Conservation (phyloP, 1,140 invertebrate genomes). For the Procambarus virginalis region DNA sequence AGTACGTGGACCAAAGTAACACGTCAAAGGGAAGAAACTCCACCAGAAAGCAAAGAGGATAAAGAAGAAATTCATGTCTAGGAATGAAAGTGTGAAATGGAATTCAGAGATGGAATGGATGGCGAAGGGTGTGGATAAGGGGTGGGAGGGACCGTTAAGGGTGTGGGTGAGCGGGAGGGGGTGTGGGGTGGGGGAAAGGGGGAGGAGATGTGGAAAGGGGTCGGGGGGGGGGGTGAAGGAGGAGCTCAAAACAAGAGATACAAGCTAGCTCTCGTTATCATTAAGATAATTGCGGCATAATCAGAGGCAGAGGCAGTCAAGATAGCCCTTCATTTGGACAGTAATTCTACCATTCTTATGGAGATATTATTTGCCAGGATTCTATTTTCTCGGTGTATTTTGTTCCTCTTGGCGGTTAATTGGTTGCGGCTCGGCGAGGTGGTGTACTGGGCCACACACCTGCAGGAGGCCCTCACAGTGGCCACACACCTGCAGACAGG, state of each 20-base stretch:
- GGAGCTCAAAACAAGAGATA: neutral
- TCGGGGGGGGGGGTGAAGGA: no score
- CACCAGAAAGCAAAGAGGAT: no score
- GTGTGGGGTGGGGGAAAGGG: neutral
- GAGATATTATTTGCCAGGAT: neutral
- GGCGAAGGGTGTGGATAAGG: no score
- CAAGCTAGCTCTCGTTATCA: neutral
- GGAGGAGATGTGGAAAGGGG: neutral
- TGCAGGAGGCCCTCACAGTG: no score
- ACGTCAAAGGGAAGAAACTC: no score
- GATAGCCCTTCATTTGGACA: neutral
- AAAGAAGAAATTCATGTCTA: no score
- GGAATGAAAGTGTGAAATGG: no score
- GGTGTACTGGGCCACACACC: neutral
- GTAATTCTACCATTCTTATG: constrained; percentile 14
- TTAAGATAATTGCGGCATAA: constrained; percentile 40
- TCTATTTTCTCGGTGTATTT: neutral
- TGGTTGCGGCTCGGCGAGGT: neutral
- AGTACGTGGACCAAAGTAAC: no score
- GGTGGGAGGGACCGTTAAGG: no score
- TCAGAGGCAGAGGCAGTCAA: neutral
- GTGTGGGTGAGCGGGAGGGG: no score
- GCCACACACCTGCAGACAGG: no score
- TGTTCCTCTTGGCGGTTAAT: neutral
- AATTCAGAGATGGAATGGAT: no score